Conservation (phyloP, 2,888 invertebrate genomes). For the Diadromus collaris region DNA sequence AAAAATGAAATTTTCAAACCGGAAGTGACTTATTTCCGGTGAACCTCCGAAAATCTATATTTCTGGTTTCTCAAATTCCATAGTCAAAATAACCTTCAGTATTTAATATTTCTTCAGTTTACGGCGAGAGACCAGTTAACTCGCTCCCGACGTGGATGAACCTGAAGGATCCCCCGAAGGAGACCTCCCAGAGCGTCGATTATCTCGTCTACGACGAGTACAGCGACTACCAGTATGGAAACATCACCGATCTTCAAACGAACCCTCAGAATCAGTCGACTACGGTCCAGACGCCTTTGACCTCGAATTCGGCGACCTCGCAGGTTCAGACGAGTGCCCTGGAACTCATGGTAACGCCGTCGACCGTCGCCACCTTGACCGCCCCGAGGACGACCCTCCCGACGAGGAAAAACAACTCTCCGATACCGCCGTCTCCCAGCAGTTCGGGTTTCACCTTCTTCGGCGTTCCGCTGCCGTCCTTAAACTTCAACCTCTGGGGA, state of each 20-base stretch:
- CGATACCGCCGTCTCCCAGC: constrained; percentile 81
- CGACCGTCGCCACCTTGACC: constrained; percentile 42
- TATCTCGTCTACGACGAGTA: constrained; percentile 91
- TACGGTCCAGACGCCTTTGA: constrained; percentile 63
- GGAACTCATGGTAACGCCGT: constrained; percentile 28
- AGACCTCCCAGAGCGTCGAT: constrained; percentile 80
- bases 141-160: constrained; percentile 83
- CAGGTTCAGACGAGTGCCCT: constrained; percentile 77
- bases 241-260: constrained; percentile 79
- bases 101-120: constrained; percentile 24
- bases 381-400: constrained; percentile 78
- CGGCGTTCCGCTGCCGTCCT: constrained; percentile 89
- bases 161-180: constrained; percentile 81
- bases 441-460: constrained; percentile 90
- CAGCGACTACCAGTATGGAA: constrained; percentile 88
- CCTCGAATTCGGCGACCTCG: constrained; percentile 81
- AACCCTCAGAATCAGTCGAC: constrained; percentile 38
- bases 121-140: constrained; percentile 79
- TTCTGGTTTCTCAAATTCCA: too few species aligned
- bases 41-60: too few species aligned
- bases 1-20: too few species aligned
- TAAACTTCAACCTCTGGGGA: constrained; percentile 86
- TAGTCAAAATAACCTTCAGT: too few species aligned
- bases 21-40: too few species aligned
- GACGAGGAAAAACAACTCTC: constrained; percentile 71